Evolutionary conservation across 2,113 vertebrate species (phyloP), one percentile per base, ranked within the genome.

Genomic region (Gambusia holbrooki): DNA sequence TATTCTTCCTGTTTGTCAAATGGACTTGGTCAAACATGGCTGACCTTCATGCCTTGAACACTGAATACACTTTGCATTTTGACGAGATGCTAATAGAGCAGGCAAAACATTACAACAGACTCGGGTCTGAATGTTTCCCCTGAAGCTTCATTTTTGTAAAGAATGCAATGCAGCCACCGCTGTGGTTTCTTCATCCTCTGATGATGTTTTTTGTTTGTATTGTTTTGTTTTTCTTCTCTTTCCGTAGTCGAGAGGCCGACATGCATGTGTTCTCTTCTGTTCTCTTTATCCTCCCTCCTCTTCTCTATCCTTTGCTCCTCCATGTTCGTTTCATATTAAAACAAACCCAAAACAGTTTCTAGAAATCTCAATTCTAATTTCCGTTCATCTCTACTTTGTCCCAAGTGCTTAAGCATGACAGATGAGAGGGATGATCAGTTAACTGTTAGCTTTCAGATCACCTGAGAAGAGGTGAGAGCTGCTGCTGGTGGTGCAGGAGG

Each of bases 11-110:
- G 13, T 72, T 74, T 30, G 69, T 45, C 2, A 60, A 45, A 2
- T 25, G 25, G 51, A 62, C 58, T 37, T 48, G 51, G 60, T 79
- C 25, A 35, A 32, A 73, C 62, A 68, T 29, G 58, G 64, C 63
- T 74, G 77, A 83, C 84, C 69, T 77, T 79, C 40, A 33, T 37
- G 58, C 45, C 35, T 73, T 71, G 30, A 48, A 51, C 40, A 63
- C 51, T 19, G 27, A 35, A 13, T 48, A 65, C 71, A 42, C 35
- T 48, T 67, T 77, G 76, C 76, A 82, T 83, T 77, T 77, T 77
- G 73, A 82, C 73, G 28, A 62, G 29, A 58, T 42, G n/a, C 66
- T 2, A 15, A 19, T 65, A 33, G 54, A 32, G 33, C 19, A 64
- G 45, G 15, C 65, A 33, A 64, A 19, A 19, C 19, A 4, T 27